Base-by-base conservation (phyloP, 2,797 vertebrate species). In the Mergus octosetaceus region DNA sequence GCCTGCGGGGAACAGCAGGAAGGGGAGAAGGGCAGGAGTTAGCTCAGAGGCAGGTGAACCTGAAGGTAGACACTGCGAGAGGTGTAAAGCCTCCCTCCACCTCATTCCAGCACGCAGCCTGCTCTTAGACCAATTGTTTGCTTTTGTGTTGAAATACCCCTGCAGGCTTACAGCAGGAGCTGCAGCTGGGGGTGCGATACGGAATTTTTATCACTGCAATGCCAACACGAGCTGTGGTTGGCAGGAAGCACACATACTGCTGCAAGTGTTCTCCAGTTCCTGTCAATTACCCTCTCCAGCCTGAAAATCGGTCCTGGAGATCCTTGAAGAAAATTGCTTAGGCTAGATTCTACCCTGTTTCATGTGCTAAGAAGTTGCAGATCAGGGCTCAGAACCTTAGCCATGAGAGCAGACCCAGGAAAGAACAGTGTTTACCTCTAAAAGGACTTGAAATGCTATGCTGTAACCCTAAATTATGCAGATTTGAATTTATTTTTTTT, bases 1-100 rank as follows among this genome's bases (percentile, higher is more conserved):
- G 79, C 98, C 99, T 99, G 97, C 49, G 94, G 56, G 72, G 61
- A 96, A 79, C 38, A 95, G 82, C 45, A 93, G 56, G 90, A 86
- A 16, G 6, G 19, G 27, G 68, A 53, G 58, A 94, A 58, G 41
- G 53, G 17, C 25, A 60, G 49, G 58, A 57, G 58, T 77, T n/a
- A 91, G 39, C 47, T 85, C 56, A 80, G 68, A 17, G 34, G 49
- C 21, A 89, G 25, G 51, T 4, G 8, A 43, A 73, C 47, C 58
- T 3, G 1, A 80, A 66, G 8, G 22, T 4, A 89, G 54, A 30
- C 16, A 17, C 39, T 66, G 79, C 41, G 38, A 72, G 73, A 49
- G 51, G 65, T 22, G 74, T 30, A 60, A 60, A 82, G 79, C 28
- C 56, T 45, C 21, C 41, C 60, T 32, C 57, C 7, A 8, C 41